Base-by-base conservation (phyloP, 1,140 invertebrate genomes). In the Belonocnema kinseyi region DNA sequence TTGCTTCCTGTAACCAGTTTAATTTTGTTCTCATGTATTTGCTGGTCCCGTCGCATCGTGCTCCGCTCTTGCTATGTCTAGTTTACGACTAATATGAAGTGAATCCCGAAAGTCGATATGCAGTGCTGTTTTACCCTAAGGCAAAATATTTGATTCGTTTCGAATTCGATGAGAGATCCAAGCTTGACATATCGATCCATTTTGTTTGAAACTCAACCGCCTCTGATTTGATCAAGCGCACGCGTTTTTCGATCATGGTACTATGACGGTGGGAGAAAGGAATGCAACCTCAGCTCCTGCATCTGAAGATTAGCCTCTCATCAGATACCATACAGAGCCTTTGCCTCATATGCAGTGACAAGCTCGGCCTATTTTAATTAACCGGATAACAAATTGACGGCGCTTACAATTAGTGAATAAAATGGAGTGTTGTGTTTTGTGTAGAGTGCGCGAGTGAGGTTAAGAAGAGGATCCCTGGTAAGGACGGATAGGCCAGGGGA, bases 1-100 rank as follows among this genome's bases (percentile, higher is more conserved):
- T 74, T 82, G 80, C 80, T 84, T 76, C 77, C 80, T 82, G 82
- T 85, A 85, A 86, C 77, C 87, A 89, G 88, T 90, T 88, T 81
- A 84, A 85, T 85, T 86, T 81, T 81, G 83, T 81, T 82, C 85
- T 86, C 84, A 84, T 80, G 54, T n/a, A 80, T 77, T 66, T 80
- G 77, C 77, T 74, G 82, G 77, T 77, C 77, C 54, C 33, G 72
- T 80, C 77, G 78, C 72, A 50, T 53, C 46, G 74, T 46, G 76
- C 56, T 51, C 17, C 72, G 46, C 58, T 75, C 26, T 72, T 66
- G 70, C 17, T 52, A 80, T 26, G 56, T 58, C 58, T 76, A 46
- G 72, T 71, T 58, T 61, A 14, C 26, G 11, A 51, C 58, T 53
- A 16, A 51, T 50, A 52, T 66, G 21, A 50, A 78, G 70, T 74